Evolutionary conservation across 2,888 invertebrate species (phyloP).

Genomic region (Theretra japonica): DNA sequence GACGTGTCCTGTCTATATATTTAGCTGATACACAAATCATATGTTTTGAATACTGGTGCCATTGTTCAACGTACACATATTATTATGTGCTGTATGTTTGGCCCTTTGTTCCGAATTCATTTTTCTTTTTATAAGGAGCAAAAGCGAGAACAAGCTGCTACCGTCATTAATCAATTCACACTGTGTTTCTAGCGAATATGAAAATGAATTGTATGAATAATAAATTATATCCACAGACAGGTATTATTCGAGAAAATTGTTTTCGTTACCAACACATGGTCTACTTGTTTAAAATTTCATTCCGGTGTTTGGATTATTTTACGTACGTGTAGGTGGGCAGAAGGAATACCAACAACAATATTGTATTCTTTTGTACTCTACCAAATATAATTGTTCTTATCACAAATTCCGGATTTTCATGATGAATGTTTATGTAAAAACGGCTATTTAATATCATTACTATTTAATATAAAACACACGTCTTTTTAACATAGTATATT

Average conservation of each 20-base stretch:
- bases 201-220: constrained; percentile 63
- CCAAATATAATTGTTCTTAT: too few relatives aligned
- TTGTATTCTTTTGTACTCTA: too few relatives aligned
- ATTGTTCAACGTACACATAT: neutral
- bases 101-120: constrained; percentile 27
- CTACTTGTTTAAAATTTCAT: constrained; percentile 16
- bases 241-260: constrained; percentile 52
- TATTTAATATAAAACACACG: too few relatives aligned
- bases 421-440: too few relatives aligned
- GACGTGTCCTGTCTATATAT: neutral
- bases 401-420: too few relatives aligned
- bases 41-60: neutral
- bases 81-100: constrained; percentile 24
- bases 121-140: constrained; percentile 44
- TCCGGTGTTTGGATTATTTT: neutral
- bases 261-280: constrained; percentile 42
- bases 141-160: constrained; percentile 50
- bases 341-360: neutral
- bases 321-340: neutral
- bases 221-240: constrained; percentile 52
- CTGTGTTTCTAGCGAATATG: constrained; percentile 57
- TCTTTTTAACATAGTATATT: neutral
- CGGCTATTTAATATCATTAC: too few relatives aligned
- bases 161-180: constrained; percentile 62
- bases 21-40: neutral